Evolutionary conservation across 2,888 invertebrate species (phyloP).

Genomic region (Neoscelio sp.): DNA sequence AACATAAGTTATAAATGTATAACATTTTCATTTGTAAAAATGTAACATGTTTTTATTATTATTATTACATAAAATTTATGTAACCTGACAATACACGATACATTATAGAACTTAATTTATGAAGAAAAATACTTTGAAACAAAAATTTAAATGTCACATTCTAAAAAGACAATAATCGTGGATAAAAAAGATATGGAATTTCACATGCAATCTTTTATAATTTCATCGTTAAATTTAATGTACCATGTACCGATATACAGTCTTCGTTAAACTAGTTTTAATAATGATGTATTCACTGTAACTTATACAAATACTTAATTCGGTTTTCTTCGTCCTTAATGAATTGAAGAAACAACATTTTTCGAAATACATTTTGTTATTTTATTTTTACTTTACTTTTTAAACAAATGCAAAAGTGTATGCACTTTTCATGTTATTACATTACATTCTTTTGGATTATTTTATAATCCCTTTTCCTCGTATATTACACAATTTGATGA

Average conservation of each 20-base stretch:
- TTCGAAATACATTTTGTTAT: no score
- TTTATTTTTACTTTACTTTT: conserved; percentile 16
- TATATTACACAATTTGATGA: no score
- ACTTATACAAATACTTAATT: neutral
- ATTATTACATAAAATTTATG: conserved; percentile 21
- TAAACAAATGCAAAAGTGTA: no score
- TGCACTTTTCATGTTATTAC: no score
- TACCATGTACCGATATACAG: no score
- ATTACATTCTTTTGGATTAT: no score
- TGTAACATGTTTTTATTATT: conserved; percentile 2
- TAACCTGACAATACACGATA: conserved; percentile 31
- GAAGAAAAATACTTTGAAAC: neutral
- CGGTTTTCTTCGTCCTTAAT: no score
- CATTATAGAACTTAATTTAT: conserved; percentile 11
- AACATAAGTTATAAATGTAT: conserved; percentile 9
- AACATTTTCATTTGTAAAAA: conserved; percentile 18
- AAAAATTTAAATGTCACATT: conserved; percentile 12
- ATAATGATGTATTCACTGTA: conserved; percentile 23
- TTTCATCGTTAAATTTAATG: conserved; percentile 20
- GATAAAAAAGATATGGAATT: conserved; percentile 17
- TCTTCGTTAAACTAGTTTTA: conserved; percentile 29
- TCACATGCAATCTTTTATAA: no score
- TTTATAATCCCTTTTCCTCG: no score
- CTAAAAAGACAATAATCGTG: conserved; percentile 38
- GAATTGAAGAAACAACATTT: no score